Conservation (phyloP, 1,140 invertebrate genomes). For the Sitodiplosis mosellana region DNA sequence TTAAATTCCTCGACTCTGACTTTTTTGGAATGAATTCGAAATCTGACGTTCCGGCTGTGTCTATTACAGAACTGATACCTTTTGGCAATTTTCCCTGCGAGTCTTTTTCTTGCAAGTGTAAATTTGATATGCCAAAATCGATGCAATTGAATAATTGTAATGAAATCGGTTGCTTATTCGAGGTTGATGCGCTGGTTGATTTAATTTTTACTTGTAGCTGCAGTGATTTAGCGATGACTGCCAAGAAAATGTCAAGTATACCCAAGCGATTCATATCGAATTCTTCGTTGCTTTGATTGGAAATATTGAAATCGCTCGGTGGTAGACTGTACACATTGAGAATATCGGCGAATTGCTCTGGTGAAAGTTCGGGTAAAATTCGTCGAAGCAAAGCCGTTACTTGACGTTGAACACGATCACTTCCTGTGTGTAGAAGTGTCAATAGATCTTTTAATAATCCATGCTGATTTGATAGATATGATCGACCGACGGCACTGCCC, state of each 20-base stretch:
- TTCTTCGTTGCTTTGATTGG: constrained; percentile 30
- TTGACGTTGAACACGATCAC: constrained; percentile 84
- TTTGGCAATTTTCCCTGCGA: not conserved
- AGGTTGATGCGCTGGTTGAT: constrained; percentile 11
- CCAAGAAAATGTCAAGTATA: constrained; percentile 69
- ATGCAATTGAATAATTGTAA: constrained; percentile 20
- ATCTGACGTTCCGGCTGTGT: not conserved
- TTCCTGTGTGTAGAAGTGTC: constrained; percentile 78
- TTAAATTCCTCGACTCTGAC: constrained; percentile 14
- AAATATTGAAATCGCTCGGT: constrained; percentile 59
- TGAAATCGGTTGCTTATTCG: constrained; percentile 17
- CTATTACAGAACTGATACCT: no score
- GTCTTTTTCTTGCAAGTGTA: constrained; percentile 2
- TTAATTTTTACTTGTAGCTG: constrained; percentile 77
- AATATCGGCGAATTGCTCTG: constrained; percentile 41
- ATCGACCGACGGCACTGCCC: constrained; percentile 74
- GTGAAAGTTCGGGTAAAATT: constrained; percentile 68
- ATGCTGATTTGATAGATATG: constrained; percentile 76
- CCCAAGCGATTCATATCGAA: constrained; percentile 43
- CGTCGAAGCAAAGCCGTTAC: constrained; percentile 61
- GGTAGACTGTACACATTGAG: constrained; percentile 48
- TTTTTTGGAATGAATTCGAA: not conserved
- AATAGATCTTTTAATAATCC: constrained; percentile 70
- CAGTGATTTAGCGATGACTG: constrained; percentile 70
- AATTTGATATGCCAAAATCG: constrained; percentile 19